Conservation (phyloP, 1,140 invertebrate species). For the Fopius arisanus region DNA sequence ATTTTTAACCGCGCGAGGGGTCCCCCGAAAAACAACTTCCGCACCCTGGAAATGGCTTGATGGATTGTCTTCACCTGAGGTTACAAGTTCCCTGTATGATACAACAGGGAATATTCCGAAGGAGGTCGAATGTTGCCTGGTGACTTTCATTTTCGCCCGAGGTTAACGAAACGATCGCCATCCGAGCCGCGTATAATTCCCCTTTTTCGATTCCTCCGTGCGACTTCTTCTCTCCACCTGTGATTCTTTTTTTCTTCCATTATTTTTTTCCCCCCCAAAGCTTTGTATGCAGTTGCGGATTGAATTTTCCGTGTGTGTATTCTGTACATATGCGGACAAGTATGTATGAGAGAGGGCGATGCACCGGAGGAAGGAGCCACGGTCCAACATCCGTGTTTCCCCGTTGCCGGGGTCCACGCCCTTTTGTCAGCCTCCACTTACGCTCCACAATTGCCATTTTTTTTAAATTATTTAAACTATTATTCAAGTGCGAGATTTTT, state of each 20-base stretch:
- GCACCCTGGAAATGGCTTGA: neutral
- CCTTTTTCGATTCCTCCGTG: neutral
- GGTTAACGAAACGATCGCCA: constrained; percentile 41
- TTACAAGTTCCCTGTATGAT: neutral
- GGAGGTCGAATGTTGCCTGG: constrained; percentile 35
- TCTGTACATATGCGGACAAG: neutral
- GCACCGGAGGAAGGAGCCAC: constrained; percentile 29
- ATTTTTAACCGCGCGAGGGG: neutral
- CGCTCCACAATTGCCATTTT: constrained; percentile 15
- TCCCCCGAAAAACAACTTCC: neutral
- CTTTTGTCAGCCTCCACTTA: constrained; percentile 27
- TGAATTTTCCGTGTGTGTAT: constrained; percentile 23
- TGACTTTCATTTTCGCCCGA: constrained; percentile 47
- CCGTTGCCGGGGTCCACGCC: constrained; percentile 37
- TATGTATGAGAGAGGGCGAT: constrained; percentile 30
- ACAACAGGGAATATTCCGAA: constrained; percentile 32
- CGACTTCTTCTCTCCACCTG: constrained; percentile 17
- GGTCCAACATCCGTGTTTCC: constrained; percentile 36
- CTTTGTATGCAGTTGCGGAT: constrained; percentile 26
- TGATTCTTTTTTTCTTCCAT: constrained; percentile 10
- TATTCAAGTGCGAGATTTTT: too few relatives aligned
- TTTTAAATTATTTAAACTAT: too few relatives aligned
- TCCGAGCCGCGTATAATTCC: constrained; percentile 15
- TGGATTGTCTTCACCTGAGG: neutral
- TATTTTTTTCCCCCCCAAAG: neutral